Conservation (phyloP, 2,888 invertebrate genomes). For the Napeogenes inachia region DNA sequence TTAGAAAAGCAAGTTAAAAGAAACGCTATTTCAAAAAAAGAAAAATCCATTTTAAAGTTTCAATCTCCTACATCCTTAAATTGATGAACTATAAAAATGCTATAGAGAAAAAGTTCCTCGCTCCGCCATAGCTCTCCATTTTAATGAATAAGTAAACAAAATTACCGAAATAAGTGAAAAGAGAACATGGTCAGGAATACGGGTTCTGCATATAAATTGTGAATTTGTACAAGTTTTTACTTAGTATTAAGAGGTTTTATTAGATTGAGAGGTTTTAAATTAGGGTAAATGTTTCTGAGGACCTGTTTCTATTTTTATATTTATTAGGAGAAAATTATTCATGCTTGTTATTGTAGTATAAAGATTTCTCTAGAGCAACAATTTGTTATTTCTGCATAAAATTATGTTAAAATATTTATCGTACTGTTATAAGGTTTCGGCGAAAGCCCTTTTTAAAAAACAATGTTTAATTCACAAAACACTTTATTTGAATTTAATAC, state of each 20-base stretch:
- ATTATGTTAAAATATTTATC: too few species aligned
- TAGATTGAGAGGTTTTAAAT: conserved; percentile 55
- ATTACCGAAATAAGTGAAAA: conserved; percentile 66
- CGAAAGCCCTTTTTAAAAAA: too few species aligned
- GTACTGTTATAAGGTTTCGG: too few species aligned
- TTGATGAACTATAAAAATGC: conserved; percentile 54
- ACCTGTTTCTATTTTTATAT: not conserved
- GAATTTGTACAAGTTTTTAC: conserved; percentile 29
- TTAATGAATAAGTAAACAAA: conserved; percentile 58
- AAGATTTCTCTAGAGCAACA: too few species aligned
- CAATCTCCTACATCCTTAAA: conserved; percentile 2
- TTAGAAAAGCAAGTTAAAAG: too few species aligned
- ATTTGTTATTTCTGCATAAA: too few species aligned
- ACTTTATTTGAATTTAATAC: too few species aligned
- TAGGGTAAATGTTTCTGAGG: conserved; percentile 58
- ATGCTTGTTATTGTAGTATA: too few species aligned
- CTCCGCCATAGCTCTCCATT: conserved; percentile 64
- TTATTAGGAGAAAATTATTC: too few species aligned
- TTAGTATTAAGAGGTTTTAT: conserved; percentile 41
- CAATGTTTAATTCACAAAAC: too few species aligned
- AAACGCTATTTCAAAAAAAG: too few species aligned
- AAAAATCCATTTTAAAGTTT: too few species aligned
- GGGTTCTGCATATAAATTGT: conserved; percentile 39
- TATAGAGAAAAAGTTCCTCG: conserved; percentile 59
- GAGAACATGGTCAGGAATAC: conserved; percentile 60